Evolutionary conservation across 2,888 invertebrate genomes (phyloP).

Genomic region (Neelides folsomi): DNA sequence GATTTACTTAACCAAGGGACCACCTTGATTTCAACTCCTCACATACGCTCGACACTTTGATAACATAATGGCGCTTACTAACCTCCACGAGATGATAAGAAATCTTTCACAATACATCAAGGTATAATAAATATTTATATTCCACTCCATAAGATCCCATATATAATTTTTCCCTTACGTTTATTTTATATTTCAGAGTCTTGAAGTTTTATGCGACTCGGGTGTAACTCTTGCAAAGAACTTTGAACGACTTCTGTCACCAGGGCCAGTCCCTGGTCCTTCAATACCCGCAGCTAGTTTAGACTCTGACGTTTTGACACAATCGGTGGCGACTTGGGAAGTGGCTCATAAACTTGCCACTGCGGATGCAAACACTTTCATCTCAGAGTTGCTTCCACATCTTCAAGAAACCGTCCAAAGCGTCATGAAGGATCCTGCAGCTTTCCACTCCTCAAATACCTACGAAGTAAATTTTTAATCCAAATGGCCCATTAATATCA

Average conservation of each 20-base stretch:
- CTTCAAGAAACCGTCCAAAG: slow-evolving; percentile 32
- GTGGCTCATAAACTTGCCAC: slow-evolving; percentile 30
- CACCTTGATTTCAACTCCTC: too few relatives aligned
- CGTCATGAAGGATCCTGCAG: slow-evolving; percentile 31
- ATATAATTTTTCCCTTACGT: background rate
- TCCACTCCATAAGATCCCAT: background rate
- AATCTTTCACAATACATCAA: slow-evolving; percentile 32
- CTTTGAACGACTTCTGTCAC: slow-evolving; percentile 31
- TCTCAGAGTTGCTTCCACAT: slow-evolving; percentile 31
- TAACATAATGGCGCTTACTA: slow-evolving; percentile 1
- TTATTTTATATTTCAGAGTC: slow-evolving; percentile 17
- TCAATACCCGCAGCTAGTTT: slow-evolving; percentile 14
- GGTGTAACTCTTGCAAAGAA: slow-evolving; percentile 31
- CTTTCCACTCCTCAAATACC: slow-evolving; percentile 27
- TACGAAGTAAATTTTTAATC: slow-evolving; percentile 21
- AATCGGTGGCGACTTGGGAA: slow-evolving; percentile 33
- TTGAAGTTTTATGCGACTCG: slow-evolving; percentile 31
- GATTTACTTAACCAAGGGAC: too few relatives aligned
- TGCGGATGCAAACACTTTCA: slow-evolving; percentile 30
- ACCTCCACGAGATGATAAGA: slow-evolving; percentile 32
- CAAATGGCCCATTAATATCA: background rate
- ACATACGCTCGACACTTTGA: too few relatives aligned
- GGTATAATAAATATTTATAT: slow-evolving; percentile 10
- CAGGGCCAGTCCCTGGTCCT: slow-evolving; percentile 16
- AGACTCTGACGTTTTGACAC: slow-evolving; percentile 32